Conservation (phyloP, 2,888 invertebrate species). For the Tipula helvola region DNA sequence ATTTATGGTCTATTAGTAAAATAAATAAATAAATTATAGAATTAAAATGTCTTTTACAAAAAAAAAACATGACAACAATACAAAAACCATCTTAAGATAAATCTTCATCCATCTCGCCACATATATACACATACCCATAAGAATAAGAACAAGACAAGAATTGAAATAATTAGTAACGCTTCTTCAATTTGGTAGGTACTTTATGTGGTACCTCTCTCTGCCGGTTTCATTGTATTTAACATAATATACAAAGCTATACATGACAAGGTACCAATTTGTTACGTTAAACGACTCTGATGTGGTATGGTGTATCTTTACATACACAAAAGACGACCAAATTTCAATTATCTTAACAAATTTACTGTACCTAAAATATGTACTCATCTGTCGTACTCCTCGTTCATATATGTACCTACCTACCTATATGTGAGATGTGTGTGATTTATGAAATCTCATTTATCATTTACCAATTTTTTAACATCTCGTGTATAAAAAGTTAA, state of each 20-base stretch:
- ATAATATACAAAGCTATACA: neutral
- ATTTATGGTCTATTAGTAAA: neutral
- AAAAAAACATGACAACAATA: neutral
- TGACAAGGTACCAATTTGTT: neutral
- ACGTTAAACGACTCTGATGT: neutral
- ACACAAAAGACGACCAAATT: neutral
- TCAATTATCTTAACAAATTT: neutral
- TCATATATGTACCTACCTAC: neutral
- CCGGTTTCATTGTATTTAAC: neutral
- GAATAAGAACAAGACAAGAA: neutral
- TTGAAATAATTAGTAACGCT: slow-evolving; percentile 4
- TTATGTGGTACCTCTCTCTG: neutral
- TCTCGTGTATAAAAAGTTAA: neutral
- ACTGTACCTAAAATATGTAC: neutral
- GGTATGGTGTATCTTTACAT: neutral
- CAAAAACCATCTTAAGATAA: neutral
- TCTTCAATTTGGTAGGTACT: neutral
- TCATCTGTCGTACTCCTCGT: neutral
- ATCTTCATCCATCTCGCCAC: neutral
- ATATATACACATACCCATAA: neutral
- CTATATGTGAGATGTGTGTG: neutral
- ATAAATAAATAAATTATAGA: neutral
- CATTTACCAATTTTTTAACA: neutral
- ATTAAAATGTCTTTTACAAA: neutral
- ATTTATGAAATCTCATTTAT: neutral